These are phyloP conservation scores for Physeter macrocephalus DNA, from an alignment of 2,113 vertebrate genomes.

Conservation along the genomic window DNA sequence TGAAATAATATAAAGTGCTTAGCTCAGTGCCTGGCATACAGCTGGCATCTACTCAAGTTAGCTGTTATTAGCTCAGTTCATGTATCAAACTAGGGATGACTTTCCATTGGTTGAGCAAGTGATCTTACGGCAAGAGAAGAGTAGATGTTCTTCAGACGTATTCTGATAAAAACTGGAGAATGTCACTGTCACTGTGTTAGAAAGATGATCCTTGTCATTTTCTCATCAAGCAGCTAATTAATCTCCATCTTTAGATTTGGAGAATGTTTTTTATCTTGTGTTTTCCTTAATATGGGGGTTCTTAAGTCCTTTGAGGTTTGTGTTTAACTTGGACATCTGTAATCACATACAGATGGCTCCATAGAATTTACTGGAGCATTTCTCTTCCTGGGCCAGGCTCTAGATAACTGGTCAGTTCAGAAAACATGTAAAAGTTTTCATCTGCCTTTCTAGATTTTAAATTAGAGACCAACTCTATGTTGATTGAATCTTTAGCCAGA, in stretches of 20 bases:
- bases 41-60: not conserved
- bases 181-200: not conserved
- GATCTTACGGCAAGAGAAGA: not conserved
- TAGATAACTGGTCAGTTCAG: conserved; percentile 15
- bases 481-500: not conserved
- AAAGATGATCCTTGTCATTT: not conserved
- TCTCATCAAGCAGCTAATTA: conserved; percentile 23
- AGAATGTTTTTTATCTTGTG: not conserved
- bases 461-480: not conserved
- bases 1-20: not conserved
- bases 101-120: conserved; percentile 16
- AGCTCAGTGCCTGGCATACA: not conserved
- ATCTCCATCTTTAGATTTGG: not conserved
- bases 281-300: not conserved
- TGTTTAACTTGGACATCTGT: not conserved
- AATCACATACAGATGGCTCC: not conserved
- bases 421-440: not conserved
- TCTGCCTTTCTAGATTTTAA: conserved; percentile 9
- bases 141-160: not conserved
- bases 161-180: not conserved
- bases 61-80: conserved; percentile 24
- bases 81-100: not conserved
- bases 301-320: conserved; percentile 15
- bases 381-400: not conserved
- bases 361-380: not conserved